Evolutionary conservation across 2,113 vertebrate genomes (phyloP).

Genomic region (Columbina picui): DNA sequence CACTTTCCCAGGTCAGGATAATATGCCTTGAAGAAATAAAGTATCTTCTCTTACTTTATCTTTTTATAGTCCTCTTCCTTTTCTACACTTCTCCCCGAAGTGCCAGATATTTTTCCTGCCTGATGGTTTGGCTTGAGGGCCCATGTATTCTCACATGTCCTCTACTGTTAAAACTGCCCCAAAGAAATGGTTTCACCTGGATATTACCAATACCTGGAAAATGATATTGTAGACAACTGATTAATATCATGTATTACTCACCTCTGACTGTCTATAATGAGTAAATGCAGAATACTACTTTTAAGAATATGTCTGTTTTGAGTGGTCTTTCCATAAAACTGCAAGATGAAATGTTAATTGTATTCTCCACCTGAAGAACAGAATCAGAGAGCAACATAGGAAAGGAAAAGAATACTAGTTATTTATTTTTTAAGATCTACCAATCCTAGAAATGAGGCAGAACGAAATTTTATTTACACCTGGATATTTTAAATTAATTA

Average conservation of each 20-base stretch:
- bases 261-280: background rate
- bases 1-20: background rate
- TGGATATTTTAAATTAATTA: slow-evolving; percentile 10
- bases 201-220: background rate
- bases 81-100: background rate
- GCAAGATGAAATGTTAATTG: background rate
- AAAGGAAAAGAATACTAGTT: background rate
- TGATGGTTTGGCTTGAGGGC: background rate
- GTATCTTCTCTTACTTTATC: background rate
- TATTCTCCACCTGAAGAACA: background rate
- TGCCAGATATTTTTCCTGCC: background rate
- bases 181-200: background rate
- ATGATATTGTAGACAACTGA: background rate
- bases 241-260: background rate
- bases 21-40: background rate
- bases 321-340: background rate
- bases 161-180: background rate
- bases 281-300: background rate
- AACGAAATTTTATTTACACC: background rate
- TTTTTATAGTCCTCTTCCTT: background rate
- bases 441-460: background rate
- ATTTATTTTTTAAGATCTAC: background rate
- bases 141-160: background rate
- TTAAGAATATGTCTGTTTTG: background rate
- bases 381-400: background rate